A percentile compares a stretch with the other conserved stretches of the same genome.
Evolutionary conservation across 1,140 invertebrate species (phyloP).

Genomic region (Philopotamus ludificatus): DNA sequence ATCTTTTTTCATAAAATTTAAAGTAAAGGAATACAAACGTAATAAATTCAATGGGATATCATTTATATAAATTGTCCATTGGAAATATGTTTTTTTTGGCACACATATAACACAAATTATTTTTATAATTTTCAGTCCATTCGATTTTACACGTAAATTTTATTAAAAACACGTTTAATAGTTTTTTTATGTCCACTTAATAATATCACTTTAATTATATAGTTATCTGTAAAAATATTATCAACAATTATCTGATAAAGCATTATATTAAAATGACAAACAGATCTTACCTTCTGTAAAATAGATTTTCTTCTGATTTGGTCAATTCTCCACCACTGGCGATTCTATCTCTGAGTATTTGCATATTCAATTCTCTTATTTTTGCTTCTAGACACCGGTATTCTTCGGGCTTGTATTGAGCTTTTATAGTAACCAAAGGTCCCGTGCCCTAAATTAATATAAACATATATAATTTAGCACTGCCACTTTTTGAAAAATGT

Average conservation of each 20-base stretch:
- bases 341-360: constrained; percentile 38
- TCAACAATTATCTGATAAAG: too few species aligned
- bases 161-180: too few species aligned
- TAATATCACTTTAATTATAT: constrained; percentile 5
- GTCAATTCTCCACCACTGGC: constrained; percentile 37
- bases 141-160: too few species aligned
- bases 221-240: constrained; percentile 17
- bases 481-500: too few species aligned
- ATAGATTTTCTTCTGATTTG: constrained; percentile 38
- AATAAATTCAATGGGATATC: too few species aligned
- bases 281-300: constrained; percentile 34
- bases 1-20: too few species aligned
- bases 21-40: too few species aligned
- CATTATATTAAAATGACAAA: constrained; percentile 1
- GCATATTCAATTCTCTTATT: constrained; percentile 87
- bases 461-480: too few species aligned
- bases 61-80: too few species aligned
- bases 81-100: too few species aligned
- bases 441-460: constrained; percentile 67
- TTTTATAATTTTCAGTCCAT: too few species aligned
- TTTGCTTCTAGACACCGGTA: constrained; percentile 97
- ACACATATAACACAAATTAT: too few species aligned
- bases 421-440: constrained; percentile 86
- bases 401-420: constrained; percentile 97
- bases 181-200: neutral